A percentile compares a stretch with the other conserved stretches of the same genome.
These are phyloP conservation scores for Ascaphus truei DNA, from an alignment of 2,113 vertebrate species.

Conservation along the genomic window DNA sequence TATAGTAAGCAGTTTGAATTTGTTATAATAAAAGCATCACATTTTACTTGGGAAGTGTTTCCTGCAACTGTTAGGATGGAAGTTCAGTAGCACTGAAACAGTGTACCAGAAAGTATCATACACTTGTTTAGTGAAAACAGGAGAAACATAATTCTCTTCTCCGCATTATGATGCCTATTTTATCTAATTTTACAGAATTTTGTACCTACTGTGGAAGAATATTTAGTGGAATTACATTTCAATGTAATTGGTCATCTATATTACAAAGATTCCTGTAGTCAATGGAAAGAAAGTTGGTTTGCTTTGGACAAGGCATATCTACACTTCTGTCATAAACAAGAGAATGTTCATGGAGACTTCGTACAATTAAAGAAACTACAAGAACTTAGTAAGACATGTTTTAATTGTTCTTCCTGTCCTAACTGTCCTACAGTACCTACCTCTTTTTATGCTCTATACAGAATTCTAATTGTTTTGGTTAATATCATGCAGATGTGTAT, in stretches of 20 bases:
- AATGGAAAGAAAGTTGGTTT: slow-evolving; percentile 92
- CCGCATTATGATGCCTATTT: not conserved
- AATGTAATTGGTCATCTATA: slow-evolving; percentile 83
- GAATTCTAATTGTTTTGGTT: too few relatives aligned
- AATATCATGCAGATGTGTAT: too few relatives aligned
- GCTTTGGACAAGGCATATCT: slow-evolving; percentile 76
- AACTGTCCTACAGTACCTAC: too few relatives aligned
- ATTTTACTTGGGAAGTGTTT: too few relatives aligned
- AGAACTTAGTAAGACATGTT: slow-evolving; percentile 81
- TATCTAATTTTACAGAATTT: slow-evolving; percentile 71
- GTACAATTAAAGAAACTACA: slow-evolving; percentile 85
- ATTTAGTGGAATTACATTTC: slow-evolving; percentile 69
- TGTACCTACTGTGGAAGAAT: slow-evolving; percentile 70
- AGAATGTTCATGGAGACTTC: slow-evolving; percentile 62
- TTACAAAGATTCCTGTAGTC: slow-evolving; percentile 88
- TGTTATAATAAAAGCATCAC: too few relatives aligned
- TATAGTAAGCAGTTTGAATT: too few relatives aligned
- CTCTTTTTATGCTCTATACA: too few relatives aligned
- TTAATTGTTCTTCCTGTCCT: not conserved
- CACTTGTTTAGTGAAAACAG: too few relatives aligned
- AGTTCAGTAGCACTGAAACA: too few relatives aligned
- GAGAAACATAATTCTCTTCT: too few relatives aligned
- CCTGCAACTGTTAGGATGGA: too few relatives aligned
- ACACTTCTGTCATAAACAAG: slow-evolving; percentile 72
- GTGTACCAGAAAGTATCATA: too few relatives aligned